These are phyloP conservation scores for Spatula clypeata DNA, from an alignment of 2,797 vertebrate genomes.

Conservation along the genomic window DNA sequence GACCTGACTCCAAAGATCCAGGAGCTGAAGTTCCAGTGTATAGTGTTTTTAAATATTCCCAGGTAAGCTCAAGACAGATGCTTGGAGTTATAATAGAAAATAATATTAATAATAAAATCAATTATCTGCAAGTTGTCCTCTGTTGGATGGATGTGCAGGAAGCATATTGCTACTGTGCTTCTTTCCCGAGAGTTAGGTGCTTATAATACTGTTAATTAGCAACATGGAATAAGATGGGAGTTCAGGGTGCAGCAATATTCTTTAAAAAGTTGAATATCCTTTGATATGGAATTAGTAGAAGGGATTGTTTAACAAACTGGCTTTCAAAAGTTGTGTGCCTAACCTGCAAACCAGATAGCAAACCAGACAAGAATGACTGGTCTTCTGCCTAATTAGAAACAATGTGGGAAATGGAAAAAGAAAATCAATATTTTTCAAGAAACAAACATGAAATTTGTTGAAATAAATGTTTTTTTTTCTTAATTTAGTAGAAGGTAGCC, in stretches of 20 bases:
- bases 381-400: background rate
- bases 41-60: constrained; percentile 99
- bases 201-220: background rate
- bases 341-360: background rate
- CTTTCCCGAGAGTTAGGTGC: background rate
- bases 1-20: constrained; percentile 98
- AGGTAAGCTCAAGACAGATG: constrained; percentile 85
- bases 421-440: background rate
- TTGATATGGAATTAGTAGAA: background rate
- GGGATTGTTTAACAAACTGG: background rate
- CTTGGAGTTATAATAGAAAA: background rate
- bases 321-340: background rate
- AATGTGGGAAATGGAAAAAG: background rate
- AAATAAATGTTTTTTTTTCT: accelerated
- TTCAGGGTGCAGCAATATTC: background rate
- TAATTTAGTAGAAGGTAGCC: background rate
- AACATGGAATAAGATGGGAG: background rate
- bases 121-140: background rate
- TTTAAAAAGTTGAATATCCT: background rate
- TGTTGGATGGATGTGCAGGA: background rate
- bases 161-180: background rate
- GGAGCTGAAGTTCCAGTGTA: constrained; percentile 99
- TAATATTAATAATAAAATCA: background rate
- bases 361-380: background rate
- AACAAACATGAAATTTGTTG: background rate